Base-by-base conservation (phyloP, 2,888 invertebrate genomes). In the Heteropelma amictum region DNA sequence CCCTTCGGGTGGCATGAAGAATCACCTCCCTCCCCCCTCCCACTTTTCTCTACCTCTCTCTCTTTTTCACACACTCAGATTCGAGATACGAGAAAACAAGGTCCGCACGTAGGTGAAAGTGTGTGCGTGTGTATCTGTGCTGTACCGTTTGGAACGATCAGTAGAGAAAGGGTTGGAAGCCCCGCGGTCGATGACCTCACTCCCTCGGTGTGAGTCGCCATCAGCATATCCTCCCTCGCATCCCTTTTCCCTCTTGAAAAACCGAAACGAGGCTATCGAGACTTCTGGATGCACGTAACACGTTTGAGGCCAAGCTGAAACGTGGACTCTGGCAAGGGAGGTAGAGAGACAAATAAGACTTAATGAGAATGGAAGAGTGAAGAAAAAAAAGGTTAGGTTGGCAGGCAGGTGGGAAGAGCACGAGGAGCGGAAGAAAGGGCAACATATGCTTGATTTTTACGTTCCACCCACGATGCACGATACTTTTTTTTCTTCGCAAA, bases 361-460 rank as follows among this genome's bases (percentile, higher is more conserved):
- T 49, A 65, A 40, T 28, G 23, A 63, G 64, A 65, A 77, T 78
- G 21, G 17, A 35, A 33, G 12, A 23, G 47, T 8, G 40, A 33
- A 40, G 69, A 72, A 72, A 72, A 76, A 80, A 81, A 81, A 82
- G 80, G 80, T 81, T 75, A 45, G 21, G 54, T n/a, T 53, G 53
- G 69, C n/a, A 30, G 80, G 84, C 86, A 86, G 86, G 86, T 86
- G 86, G 60, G 79, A 86, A 78, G 80, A 72, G 63, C 51, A 30
- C 53, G 17, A 21, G 49, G 17, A 58, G 74, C 56, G 68, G 28
- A 54, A 53, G 65, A 77, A 77, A 80, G 72, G 79, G 80, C 80
- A 79, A 76, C 88, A 87, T 87, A 85, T 87, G 87, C 83, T 84
- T 80, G 83, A 86, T 2, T 21, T 82, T 84, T 84, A 83, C 82